Evolutionary conservation across 1,140 invertebrate species (phyloP).

Genomic region (Drosophila micromelanica): DNA sequence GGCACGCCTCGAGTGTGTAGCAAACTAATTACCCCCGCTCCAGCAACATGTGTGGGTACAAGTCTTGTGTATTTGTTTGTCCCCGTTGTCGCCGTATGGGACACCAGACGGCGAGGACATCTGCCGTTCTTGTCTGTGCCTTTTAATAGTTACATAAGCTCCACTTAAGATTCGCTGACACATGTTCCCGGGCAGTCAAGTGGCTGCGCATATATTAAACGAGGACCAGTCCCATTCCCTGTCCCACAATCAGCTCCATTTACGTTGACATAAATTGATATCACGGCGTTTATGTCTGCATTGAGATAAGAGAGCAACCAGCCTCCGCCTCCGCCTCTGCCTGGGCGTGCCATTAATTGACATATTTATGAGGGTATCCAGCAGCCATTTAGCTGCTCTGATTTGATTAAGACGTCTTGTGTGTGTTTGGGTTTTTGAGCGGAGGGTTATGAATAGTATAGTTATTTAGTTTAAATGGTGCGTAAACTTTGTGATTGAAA

Average conservation of each 20-base stretch:
- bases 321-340: slow-evolving; percentile 5
- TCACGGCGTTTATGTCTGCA: slow-evolving; percentile 79
- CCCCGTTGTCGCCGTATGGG: slow-evolving; percentile 43
- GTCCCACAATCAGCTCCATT: slow-evolving; percentile 40
- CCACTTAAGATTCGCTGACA: slow-evolving; percentile 84
- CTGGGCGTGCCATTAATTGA: slow-evolving; percentile 71
- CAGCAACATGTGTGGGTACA: slow-evolving; percentile 15
- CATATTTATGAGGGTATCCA: slow-evolving; percentile 80
- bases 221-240: slow-evolving; percentile 7
- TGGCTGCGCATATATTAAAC: slow-evolving; percentile 67
- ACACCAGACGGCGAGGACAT: slow-evolving; percentile 42
- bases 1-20: slow-evolving; percentile 75
- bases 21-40: slow-evolving; percentile 77
- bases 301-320: slow-evolving; percentile 64
- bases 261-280: slow-evolving; percentile 82
- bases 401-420: slow-evolving; percentile 68
- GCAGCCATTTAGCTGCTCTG: slow-evolving; percentile 50
- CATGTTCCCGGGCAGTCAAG: slow-evolving; percentile 71
- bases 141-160: slow-evolving; percentile 84
- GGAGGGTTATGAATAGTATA: neutral
- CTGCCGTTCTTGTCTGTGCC: slow-evolving; percentile 56
- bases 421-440: slow-evolving; percentile 2
- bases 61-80: slow-evolving; percentile 53
- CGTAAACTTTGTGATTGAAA: neutral
- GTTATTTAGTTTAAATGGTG: slow-evolving; percentile 3